phyloP scores from a whole-genome alignment of 2,888 invertebrate genomes.

The Mechanitis messenoides region DNA sequence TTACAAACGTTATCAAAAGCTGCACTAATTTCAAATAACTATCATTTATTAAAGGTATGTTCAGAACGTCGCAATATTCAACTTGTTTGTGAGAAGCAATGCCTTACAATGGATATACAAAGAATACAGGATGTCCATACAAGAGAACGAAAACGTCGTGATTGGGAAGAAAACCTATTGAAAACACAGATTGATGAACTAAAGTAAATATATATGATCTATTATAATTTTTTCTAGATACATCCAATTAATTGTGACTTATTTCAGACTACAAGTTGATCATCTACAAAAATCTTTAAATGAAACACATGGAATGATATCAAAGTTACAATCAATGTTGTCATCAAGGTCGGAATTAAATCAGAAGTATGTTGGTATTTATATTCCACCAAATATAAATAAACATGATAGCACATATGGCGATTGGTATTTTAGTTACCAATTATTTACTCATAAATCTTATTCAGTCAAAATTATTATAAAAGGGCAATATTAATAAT shows the following conservation, averaged over 20 bases:
- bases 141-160: constrained; percentile 74
- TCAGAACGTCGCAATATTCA: constrained; percentile 78
- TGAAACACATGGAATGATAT: constrained; percentile 67
- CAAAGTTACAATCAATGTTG: constrained; percentile 58
- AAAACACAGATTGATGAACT: constrained; percentile 61
- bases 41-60: constrained; percentile 49
- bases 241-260: neutral
- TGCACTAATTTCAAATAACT: neutral
- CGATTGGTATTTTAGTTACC: neutral
- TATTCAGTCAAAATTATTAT: too few species aligned
- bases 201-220: constrained; percentile 42
- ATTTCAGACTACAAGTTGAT: constrained; percentile 64
- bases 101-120: constrained; percentile 75
- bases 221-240: neutral
- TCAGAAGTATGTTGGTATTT: constrained; percentile 49
- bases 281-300: constrained; percentile 62
- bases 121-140: constrained; percentile 73
- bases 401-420: too few species aligned
- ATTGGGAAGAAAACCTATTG: constrained; percentile 74
- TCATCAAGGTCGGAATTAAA: constrained; percentile 55
- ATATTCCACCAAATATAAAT: too few species aligned
- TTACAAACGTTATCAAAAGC: neutral
- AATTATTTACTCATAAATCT: neutral
- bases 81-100: constrained; percentile 76
- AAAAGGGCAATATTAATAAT: too few species aligned